Base-by-base conservation (phyloP, 2,888 invertebrate genomes). In the Pseudeuparius sepicola region DNA sequence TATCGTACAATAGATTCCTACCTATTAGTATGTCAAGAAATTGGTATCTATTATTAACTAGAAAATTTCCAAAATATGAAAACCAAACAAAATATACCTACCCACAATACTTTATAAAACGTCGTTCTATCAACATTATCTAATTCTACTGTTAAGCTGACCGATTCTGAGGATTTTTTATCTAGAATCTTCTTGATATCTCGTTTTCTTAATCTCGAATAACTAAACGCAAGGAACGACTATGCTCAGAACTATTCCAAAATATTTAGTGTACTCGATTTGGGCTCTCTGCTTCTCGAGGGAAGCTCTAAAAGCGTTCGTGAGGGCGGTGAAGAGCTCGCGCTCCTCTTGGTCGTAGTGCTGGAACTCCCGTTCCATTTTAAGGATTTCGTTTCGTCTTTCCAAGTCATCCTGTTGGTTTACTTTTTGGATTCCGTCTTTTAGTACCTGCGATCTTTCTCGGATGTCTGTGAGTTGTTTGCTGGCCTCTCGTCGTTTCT, bases 241-340 rank as follows among this genome's bases (percentile, higher is more conserved):
- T 25, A 63, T 52, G 40, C 61, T 60, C 14, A 63, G 44, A 20
- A 57, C 47, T 26, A 61, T 44, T 5, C 61, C 59, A 76, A 85
- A 85, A 57, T 88, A 88, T 60, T 88, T 88, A 37, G 86, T 85
- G 36, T 81, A 68, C 56, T 88, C 86, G 3, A 82, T 74, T 50
- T 86, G 80, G 0, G 81, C 76, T 20, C 87, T 61, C 57, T 89
- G 88, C 36, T 82, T 70, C 57, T 89, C 88, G 53, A 89, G 87
- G 11, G 83, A 83, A 44, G 83, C 73, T 44, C 87, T 72, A 1
- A 88, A 75, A 0, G 83, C 78, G 12, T 76, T 75, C 0, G 83
- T 79, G 55, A 87, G 71, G 0, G 72, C 68, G 1, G 76, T 71
- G 55, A 87, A 87, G 7, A 73, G 59, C 33, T 82, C 81, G 3